Evolutionary conservation across 2,113 vertebrate species (phyloP), one percentile per base, ranked within the genome.

Genomic region (Camelus dromedarius): DNA sequence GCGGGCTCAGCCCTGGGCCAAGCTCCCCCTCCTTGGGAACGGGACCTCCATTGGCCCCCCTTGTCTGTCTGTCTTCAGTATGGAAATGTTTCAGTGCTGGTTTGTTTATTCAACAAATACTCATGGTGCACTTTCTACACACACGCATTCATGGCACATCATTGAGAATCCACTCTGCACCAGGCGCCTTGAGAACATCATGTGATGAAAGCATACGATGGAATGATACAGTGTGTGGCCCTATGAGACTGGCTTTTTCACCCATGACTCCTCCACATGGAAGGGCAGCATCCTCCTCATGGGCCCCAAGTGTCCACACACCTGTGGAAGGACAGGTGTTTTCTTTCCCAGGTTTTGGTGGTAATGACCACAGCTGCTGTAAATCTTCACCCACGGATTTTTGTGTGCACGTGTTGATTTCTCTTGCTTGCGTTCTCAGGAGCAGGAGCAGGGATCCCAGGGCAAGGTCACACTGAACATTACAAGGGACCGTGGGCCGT

Each of bases 31-130:
- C 60, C 18, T 2, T 10, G 11, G 35, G 66, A 22, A 14, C 14
- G 7, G 56, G 4, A 6, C 38, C 82, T 15, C 9, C 5, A 1
- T 16, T n/a, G 22, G 42, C 14, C 48, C 32, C 35, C 20, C 14
- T 1, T 2, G 22, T 24, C 52, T 2, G 10, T 18, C 62, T 0
- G 3, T 26, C 48, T 15, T 62, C 0, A 2, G 8, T 4, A 4
- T 1, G 8, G 52, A 6, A 8, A 15, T 28, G 30, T 30, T 91
- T 54, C 0, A 8, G 16, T 24, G 58, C 20, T 26, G 35, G 20
- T 15, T 10, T 42, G 22, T 6, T 54, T n/a, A 18, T 24, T 70
- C 8, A 32, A 6, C 32, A 20, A 2, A 22, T 26, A 58, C 10
- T 30, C 30, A 26, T 4, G 2, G 10, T 52, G 67, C 4, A 2